These are phyloP conservation scores for Calliphora vicina DNA, from an alignment of 1,140 invertebrate genomes.

Conservation along the genomic window DNA sequence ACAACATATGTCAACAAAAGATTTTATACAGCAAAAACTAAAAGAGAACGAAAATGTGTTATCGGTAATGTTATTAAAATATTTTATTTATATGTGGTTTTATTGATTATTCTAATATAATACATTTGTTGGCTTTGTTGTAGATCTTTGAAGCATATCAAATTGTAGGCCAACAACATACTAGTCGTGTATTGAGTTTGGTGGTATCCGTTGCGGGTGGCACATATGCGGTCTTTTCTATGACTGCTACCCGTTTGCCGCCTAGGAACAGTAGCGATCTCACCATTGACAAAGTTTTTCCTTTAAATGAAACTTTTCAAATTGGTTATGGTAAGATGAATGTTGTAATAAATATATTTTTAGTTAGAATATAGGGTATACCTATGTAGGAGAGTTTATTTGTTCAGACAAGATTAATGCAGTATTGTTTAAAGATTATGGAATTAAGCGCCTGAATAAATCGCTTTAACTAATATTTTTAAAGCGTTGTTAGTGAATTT, in stretches of 20 bases:
- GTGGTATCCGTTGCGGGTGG: slow-evolving; percentile 69
- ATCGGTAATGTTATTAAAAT: slow-evolving; percentile 44
- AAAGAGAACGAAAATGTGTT: slow-evolving; percentile 56
- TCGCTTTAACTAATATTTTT: too few species aligned
- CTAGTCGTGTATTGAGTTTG: slow-evolving; percentile 69
- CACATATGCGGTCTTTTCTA: slow-evolving; percentile 72
- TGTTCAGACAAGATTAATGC: too few species aligned
- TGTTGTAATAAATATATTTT: too few species aligned
- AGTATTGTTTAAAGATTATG: too few species aligned
- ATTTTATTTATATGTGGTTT: background rate
- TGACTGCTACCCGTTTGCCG: slow-evolving; percentile 67
- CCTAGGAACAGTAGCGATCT: slow-evolving; percentile 70
- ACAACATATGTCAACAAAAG: slow-evolving; percentile 31
- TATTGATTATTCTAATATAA: background rate
- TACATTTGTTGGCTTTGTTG: background rate
- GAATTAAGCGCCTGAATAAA: too few species aligned
- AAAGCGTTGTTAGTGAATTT: too few species aligned
- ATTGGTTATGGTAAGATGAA: slow-evolving; percentile 69
- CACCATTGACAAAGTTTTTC: slow-evolving; percentile 72
- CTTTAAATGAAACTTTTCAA: slow-evolving; percentile 73
- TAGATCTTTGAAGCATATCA: slow-evolving; percentile 62
- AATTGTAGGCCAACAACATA: slow-evolving; percentile 56
- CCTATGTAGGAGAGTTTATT: too few species aligned
- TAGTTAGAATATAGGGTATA: too few species aligned
- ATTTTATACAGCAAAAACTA: slow-evolving; percentile 55